Evolutionary conservation across 2,888 invertebrate genomes (phyloP), one percentile per base, ranked within the genome.

Genomic region (Aphidius colemani): DNA sequence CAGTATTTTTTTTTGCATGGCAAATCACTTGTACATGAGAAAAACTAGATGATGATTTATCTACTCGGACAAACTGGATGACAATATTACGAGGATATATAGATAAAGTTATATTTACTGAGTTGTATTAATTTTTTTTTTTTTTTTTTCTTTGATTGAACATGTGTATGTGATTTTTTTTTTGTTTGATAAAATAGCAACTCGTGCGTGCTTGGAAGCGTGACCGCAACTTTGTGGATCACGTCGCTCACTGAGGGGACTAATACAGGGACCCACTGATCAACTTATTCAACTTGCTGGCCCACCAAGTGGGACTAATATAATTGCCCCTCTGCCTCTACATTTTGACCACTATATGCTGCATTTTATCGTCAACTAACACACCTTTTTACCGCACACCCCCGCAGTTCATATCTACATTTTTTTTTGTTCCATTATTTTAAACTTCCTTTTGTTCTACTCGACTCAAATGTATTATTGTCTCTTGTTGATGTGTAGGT

Each of bases 261-360:
- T 59, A 48, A 49, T 53, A 63, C 53, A 55, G 48, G 53, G 59
- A 30, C 30, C 30, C 5, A 30, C 59, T 44, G 59, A 63, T 59
- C 63, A 46, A 55, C 39, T 53, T 53, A 49, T 58, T 59, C 63
- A 46, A 55, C 39, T 53, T 53, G 55, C 63, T 63, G 63, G 58
- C 53, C 46, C 58, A 57, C 51, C 58, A 41, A 18, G 2, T 2
- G 13, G 13, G 13, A 18, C 13, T 18, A 18, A n/a, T n/a, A n/a
- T n/a, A n/a, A 18, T 1, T 18, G 13, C 13, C 13, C 13, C 13
- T 18, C 13, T 18, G 13, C 13, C 49, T 53, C 48, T 45, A 44
- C 55, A 30, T 5, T 30, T 30, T 30, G 30, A 30, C 5, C 30
- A 30, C 30, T 5, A 30, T 30, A 5, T 30, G 2, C 13, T 2